Percentiles rank a stretch among this genome's conserved stretches.
Evolutionary conservation across 2,888 invertebrate species (phyloP).

Genomic region (Synanthedon vespiformis): DNA sequence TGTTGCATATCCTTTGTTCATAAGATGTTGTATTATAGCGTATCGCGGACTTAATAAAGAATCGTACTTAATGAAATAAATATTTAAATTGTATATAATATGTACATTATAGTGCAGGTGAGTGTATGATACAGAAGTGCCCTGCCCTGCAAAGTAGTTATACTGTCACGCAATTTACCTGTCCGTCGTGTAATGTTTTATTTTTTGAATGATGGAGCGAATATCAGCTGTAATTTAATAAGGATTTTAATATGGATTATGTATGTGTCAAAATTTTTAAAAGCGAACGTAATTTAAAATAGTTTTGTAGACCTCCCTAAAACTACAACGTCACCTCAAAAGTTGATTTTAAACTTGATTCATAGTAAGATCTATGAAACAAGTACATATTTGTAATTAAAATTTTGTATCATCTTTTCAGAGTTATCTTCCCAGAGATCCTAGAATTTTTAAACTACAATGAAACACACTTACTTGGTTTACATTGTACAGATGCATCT

Average conservation of each 20-base stretch:
- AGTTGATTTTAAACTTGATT: too few relatives aligned
- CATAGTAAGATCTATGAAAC: too few relatives aligned
- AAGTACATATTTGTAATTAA: too few relatives aligned
- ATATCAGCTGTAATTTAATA: background rate
- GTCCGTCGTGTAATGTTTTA: background rate
- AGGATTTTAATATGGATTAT: background rate
- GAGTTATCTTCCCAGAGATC: background rate
- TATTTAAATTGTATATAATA: background rate
- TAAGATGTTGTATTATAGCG: background rate
- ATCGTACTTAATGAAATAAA: background rate
- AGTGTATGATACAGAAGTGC: background rate
- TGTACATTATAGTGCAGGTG: background rate
- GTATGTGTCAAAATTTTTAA: too few relatives aligned
- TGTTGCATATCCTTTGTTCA: too few relatives aligned
- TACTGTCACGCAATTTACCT: background rate
- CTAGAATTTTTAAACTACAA: background rate
- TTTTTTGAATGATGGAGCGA: background rate
- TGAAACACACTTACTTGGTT: slow-evolving; percentile 73
- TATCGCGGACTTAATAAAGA: background rate
- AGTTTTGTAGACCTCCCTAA: too few relatives aligned
- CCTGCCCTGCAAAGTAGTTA: background rate
- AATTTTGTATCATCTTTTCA: too few relatives aligned
- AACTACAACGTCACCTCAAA: too few relatives aligned
- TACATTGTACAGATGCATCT: slow-evolving; percentile 87
- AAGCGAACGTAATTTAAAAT: too few relatives aligned